Base-by-base conservation (phyloP, 2,888 invertebrate genomes). In the Drosophila leonis region DNA sequence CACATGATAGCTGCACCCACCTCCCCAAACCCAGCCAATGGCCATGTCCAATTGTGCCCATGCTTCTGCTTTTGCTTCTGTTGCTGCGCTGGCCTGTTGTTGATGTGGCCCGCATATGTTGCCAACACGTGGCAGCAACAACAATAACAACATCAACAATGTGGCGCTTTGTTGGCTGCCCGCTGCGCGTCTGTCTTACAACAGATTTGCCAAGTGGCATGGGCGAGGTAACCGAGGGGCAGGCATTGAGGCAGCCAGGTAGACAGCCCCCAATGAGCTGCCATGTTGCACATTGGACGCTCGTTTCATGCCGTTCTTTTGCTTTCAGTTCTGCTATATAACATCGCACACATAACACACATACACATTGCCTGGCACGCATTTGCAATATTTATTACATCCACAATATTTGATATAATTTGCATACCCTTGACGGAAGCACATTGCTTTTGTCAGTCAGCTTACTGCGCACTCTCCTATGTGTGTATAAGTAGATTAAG, bases 91-190 rank as follows among this genome's bases (percentile, higher is more conserved):
- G 37, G 66, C 7, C 75, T 75, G 78, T 49, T 75, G 71, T 71
- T 75, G 65, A 75, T 75, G 73, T 64, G 59, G 72, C 70, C 55
- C 49, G 65, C 82, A 74, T 84, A 70, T 82, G 83, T 71, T 80
- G 87, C 75, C 80, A 83, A 86, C 84, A 87, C 83, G 83, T 84
- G 83, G 84, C 80, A 77, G 29, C 80, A 65, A 10, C 42, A 42
- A 35, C 60, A 61, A 24, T 46, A 65, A 2, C 56, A 52, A 49
- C 66, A 56, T 39, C 72, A 62, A 72, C 60, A 69, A 48, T 62
- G 68, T 39, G 61, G 18, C 64, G 67, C 61, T 61, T 60, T 73
- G 69, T 67, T 63, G 62, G 63, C 71, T 65, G 67, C 65, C 66
- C 42, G 62, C 57, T 74, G 72, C 51, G 70, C 57, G 52, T 63